Base-by-base conservation (phyloP, 2,113 vertebrate genomes). In the Oncorhynchus mykiss region DNA sequence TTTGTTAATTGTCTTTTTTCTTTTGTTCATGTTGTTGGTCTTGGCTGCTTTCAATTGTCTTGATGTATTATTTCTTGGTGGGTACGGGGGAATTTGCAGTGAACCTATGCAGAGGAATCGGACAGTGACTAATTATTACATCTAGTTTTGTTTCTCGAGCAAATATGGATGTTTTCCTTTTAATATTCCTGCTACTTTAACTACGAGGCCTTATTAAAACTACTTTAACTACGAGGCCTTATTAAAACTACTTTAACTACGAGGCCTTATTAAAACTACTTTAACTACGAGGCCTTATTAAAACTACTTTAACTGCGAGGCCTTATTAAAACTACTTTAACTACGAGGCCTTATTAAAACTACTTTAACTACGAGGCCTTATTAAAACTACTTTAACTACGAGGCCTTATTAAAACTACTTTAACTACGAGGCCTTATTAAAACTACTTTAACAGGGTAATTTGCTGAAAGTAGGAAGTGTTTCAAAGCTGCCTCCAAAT, bases 371-470 rank as follows among this genome's bases (percentile, higher is more conserved):
- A 25, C 25, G 25, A 25, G 2, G 25, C 25, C 25, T 25, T 25
- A 25, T 25, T 25, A 25, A 25, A 25, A 25, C 25, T 25, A 25
- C 25, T 25, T 25, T 25, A 25, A 25, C 25, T 27, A 27, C 27
- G 0, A 27, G 27, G 27, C 27, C 27, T 27, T 27, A 27, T 27
- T 27, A 27, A 27, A 27, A 27, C 84, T 87, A 91, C 90, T 93
- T 87, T 91, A 93, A 92, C 93, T 85, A 78, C 80, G 93, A 94
- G 92, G 93, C 93, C 92, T 95, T 95, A 93, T 80, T 82, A 86
- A 88, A 16, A 54, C 14, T 87, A 88, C 90, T 92, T 82, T 88
- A 84, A 82, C 6, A 73, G 84, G 88, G 92, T 92, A 59, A 84
- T 90, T 87, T 77, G 85, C 88, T 88, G 80, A n/a, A 78, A 54